Evolutionary conservation across 2,797 vertebrate species (phyloP).

Genomic region (Rousettus madagascariensis): DNA sequence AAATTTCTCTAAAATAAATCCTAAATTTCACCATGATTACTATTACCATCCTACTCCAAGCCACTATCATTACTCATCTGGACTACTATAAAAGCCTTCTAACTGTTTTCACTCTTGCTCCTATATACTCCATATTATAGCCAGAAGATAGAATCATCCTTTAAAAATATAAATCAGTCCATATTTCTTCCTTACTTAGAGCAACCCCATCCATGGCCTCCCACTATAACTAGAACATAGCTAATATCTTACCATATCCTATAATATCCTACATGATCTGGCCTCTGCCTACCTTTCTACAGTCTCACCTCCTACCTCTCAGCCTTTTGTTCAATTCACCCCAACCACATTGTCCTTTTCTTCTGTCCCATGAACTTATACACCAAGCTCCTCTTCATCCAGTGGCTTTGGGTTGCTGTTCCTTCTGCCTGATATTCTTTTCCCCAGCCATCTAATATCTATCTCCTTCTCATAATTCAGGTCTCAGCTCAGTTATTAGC

Average conservation of each 20-base stretch:
- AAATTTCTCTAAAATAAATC: slow-evolving; percentile 33
- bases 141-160: neutral
- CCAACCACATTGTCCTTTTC: neutral
- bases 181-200: neutral
- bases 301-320: neutral
- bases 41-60: neutral
- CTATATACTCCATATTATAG: neutral
- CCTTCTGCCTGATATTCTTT: neutral
- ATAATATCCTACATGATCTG: neutral
- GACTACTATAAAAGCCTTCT: neutral
- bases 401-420: neutral
- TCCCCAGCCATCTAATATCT: neutral
- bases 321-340: neutral
- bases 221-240: neutral
- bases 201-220: neutral
- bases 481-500: neutral
- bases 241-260: neutral
- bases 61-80: neutral
- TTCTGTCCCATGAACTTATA: neutral
- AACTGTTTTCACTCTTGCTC: neutral
- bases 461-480: neutral
- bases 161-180: neutral
- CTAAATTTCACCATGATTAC: slow-evolving; percentile 5
- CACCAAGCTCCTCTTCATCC: neutral
- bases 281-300: neutral